Evolutionary conservation across 2,113 vertebrate species (phyloP).

Genomic region (Lonchura striata): DNA sequence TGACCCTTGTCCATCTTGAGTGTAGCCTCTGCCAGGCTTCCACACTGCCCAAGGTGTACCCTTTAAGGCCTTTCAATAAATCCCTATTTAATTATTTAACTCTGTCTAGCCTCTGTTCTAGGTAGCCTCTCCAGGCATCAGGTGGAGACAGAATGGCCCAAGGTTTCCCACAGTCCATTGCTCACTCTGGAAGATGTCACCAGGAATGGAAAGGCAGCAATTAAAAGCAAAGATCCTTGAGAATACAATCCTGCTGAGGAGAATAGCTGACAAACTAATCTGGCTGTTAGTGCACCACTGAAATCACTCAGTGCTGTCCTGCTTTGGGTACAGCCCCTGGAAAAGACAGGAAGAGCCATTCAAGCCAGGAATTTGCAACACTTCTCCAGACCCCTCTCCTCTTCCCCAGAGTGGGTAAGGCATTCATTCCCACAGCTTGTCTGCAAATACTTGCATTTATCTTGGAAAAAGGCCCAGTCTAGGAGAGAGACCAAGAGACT

Average conservation of each 20-base stretch:
- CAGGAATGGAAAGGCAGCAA: background rate
- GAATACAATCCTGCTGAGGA: background rate
- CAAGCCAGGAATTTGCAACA: background rate
- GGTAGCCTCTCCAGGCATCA: background rate
- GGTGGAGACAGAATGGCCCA: background rate
- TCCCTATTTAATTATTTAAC: background rate
- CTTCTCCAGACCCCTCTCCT: background rate
- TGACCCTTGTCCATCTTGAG: background rate
- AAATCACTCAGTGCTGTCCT: background rate
- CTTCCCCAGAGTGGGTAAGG: background rate
- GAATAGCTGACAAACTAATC: background rate
- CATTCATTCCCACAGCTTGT: background rate
- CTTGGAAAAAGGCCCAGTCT: slow-evolving; percentile 5
- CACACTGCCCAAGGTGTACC: background rate
- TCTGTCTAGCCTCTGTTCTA: background rate
- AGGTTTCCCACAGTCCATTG: background rate
- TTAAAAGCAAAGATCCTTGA: background rate
- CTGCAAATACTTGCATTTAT: background rate
- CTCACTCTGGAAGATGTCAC: background rate
- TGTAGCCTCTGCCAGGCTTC: background rate
- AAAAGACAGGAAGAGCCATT: background rate
- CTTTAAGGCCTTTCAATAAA: background rate
- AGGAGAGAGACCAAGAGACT: background rate
- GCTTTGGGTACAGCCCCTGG: background rate
- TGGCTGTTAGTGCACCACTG: background rate